A percentile compares a stretch with the other conserved stretches of the same genome.
Conservation (phyloP, 1,140 invertebrate genomes). For the Conopomorpha cramerella region DNA sequence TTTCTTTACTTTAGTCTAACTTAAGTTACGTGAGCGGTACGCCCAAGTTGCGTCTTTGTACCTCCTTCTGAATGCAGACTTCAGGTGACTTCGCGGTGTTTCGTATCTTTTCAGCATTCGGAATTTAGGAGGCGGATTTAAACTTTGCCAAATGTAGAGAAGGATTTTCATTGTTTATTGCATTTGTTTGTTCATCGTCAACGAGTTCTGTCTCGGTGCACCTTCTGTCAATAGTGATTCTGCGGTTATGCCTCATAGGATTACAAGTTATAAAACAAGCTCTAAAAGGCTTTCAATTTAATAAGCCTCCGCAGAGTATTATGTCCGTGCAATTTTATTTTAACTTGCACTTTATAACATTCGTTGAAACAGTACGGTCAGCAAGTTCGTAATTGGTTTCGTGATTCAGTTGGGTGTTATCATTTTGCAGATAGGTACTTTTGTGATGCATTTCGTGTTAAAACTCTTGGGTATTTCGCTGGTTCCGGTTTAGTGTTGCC, state of each 20-base stretch:
- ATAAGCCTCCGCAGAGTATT: slow-evolving; percentile 23
- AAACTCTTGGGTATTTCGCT: no score
- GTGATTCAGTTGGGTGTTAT: no score
- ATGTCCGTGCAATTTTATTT: slow-evolving; percentile 35
- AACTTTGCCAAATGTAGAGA: slow-evolving; percentile 18
- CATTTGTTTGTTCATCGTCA: background rate
- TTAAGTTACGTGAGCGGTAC: slow-evolving; percentile 28
- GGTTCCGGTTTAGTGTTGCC: no score
- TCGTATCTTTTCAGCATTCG: slow-evolving; percentile 17
- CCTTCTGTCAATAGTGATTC: slow-evolving; percentile 32
- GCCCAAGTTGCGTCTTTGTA: slow-evolving; percentile 32
- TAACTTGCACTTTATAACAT: slow-evolving; percentile 37
- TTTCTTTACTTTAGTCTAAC: slow-evolving; percentile 46
- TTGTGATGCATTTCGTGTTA: no score
- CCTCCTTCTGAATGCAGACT: slow-evolving; percentile 28
- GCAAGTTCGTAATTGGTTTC: no score
- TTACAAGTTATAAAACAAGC: slow-evolving; percentile 16
- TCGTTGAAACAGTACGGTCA: slow-evolving; percentile 19
- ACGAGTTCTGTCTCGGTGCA: background rate
- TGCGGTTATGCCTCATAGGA: slow-evolving; percentile 12
- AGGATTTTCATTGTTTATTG: background rate
- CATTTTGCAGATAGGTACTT: no score
- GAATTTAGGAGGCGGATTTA: slow-evolving; percentile 36
- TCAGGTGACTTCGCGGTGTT: slow-evolving; percentile 34
- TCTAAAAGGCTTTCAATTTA: slow-evolving; percentile 34